Evolutionary conservation across 2,797 vertebrate species (phyloP), one percentile per base, ranked within the genome.

Genomic region (Lates japonicus): DNA sequence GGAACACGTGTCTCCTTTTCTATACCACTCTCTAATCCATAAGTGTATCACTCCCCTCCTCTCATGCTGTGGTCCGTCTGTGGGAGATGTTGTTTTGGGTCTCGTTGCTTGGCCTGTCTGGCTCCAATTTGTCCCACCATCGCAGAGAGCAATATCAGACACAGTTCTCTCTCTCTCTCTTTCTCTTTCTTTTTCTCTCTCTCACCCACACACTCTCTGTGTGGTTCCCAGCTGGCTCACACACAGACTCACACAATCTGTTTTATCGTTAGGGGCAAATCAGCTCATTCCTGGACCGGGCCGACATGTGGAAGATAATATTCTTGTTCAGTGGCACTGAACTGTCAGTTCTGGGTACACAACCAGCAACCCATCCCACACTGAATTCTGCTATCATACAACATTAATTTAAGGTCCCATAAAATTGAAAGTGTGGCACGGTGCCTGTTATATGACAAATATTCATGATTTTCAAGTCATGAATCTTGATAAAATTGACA

Each of bases 71-170:
- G 94, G 94, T 94, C 92, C 51, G 80, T 94, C 93, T 94, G 91
- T 93, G 90, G 90, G 91, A 93, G 90, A 94, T 92, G 90, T 91
- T 95, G 94, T 95, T 95, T 94, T 94, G 91, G 90, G 92, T 94
- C 90, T 93, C 81, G 84, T 91, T 95, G 82, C 88, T 93, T 90
- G 91, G 91, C 88, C 92, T 94, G 94, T 94, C 95, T 96, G 94
- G 94, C 93, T 95, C 94, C 94, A 95, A 96, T 95, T 95, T 95
- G 94, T 95, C 91, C 90, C 92, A 89, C 93, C 93, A 94, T 93
- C 84, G 90, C 92, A 90, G 88, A 91, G 84, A 92, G 87, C 89
- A 93, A 93, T 94, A 95, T 95, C 91, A 94, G 92, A 92, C 92
- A 91, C 91, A 88, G 88, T 74, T 87, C 86, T 82, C 84, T 77